Evolutionary conservation across 2,888 invertebrate species (phyloP), one percentile per base, ranked within the genome.

Genomic region (Caenorhabditis sulstoni): DNA sequence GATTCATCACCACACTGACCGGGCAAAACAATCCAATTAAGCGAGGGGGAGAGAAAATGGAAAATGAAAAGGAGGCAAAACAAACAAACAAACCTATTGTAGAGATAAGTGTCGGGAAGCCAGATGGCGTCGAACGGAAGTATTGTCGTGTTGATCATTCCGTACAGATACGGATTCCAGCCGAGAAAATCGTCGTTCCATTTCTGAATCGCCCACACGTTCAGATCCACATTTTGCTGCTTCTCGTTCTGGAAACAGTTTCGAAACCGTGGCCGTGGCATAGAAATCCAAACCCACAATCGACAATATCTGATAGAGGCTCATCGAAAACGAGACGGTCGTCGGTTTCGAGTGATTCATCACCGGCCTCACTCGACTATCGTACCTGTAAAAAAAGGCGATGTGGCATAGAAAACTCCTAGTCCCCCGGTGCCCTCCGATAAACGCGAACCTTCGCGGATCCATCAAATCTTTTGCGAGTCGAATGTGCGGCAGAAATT

Each of bases 201-300:
- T 79, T 89, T 90, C 75, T 89, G 86, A 49, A 89, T 89, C 18
- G 88, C 89, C 89, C 89, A 89, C 35, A 89, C 85, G 70, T 89
- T 89, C 71, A 89, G 61, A 58, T 89, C 89, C n/a, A 89, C 82
- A 65, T 85, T 88, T 74, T 89, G 89, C 58, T 86, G 85, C 64
- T 89, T 89, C 68, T 89, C 89, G 66, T 89, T 89, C 89, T 89
- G 77, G 47, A 85, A 85, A 22, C 3, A 29, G 29, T 29, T 29
- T 29, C 29, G n/a, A n/a, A n/a, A n/a, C n/a, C 29, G 29, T 7
- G 29, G 29, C 7, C 29, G 29, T 29, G 29, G 29, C 29, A 3
- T 29, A 52, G 35, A 44, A 2, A 16, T 47, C 47, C 16, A 3
- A 20, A 50, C 71, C 81, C 57, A 89, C 89, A 81, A 89, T 87